Base-by-base conservation (phyloP, 2,888 invertebrate genomes). In the Molanna angustata region DNA sequence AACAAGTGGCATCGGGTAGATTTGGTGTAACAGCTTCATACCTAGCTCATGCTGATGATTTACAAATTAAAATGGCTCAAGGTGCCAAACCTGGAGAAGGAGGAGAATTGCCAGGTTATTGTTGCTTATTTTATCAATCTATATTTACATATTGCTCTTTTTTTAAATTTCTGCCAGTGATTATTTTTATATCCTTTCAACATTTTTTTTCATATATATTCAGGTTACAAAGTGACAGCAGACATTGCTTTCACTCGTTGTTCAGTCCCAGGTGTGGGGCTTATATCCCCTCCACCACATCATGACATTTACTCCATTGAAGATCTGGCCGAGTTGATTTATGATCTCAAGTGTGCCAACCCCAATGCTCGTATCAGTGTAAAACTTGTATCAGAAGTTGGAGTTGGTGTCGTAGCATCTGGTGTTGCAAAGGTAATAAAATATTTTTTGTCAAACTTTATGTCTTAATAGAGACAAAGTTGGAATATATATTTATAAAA, bases 281-380 rank as follows among this genome's bases (percentile, higher is more conserved):
- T 99, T 6, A 99, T 99, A 69, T 97, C 96, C 0, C 99, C 99
- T 4, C 98, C 99, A 7, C 99, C 99, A 2, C 99, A 99, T 76
- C 99, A 99, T 76, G 99, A 99, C 67, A 99, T 99, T 72, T 99
- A 99, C 76, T 97, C 96, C 44, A 99, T 99, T 68, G 99, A 99
- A 73, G 99, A 99, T 78, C 77, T 99, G 64, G 95, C 98, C 0
- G 95, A 99, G 72, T 79, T 99, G 49, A 98, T 99, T 66, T 99
- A 98, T 68, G 98, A 99, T 74, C 76, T 99, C 60, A 99, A 99
- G 72, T 94, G 94, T 66, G 93, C 97, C 57, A 99, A 98, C 76
- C 99, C 98, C 0, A 77, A 79, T 49, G 98, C 98, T 0, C 79
- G 97, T 57, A 93, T 99, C 63, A 96, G 96, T 19, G 98, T 99